A percentile compares a stretch with the other conserved stretches of the same genome.
phyloP scores from a whole-genome alignment of 2,797 vertebrate genomes.

The Ficedula albicollis region DNA sequence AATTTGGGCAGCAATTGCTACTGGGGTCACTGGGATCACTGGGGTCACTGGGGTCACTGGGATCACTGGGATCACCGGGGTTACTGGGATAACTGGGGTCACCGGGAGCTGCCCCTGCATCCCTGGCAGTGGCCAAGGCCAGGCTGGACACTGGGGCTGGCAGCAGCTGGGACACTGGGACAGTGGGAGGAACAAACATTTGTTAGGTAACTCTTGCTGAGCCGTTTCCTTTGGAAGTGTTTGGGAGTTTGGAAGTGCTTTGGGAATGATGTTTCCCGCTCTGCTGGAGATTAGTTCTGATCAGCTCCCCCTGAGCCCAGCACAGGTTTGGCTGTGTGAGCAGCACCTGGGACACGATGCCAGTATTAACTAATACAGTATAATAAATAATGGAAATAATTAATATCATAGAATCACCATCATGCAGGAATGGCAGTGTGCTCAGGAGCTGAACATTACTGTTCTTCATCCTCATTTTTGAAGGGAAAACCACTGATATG shows the following conservation, averaged over 20 bases:
- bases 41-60: no score
- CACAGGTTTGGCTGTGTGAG: neutral
- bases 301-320: neutral
- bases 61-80: no score
- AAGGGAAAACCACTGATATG: neutral
- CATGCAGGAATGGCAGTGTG: fast-evolving
- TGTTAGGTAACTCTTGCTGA: neutral
- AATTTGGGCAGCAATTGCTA: no score
- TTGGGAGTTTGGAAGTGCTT: neutral
- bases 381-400: neutral
- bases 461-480: neutral
- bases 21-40: no score
- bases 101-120: neutral
- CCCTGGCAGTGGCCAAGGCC: neutral
- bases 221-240: neutral
- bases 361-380: no score
- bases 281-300: neutral
- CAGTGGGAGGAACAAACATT: neutral
- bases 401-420: fast-evolving
- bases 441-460: neutral
- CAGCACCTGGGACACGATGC: neutral
- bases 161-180: neutral
- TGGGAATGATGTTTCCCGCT: neutral
- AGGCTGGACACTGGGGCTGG: neutral
- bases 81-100: no score